Evolutionary conservation across 2,113 vertebrate species (phyloP), one percentile per base, ranked within the genome.

Genomic region (Chrysemys picta): DNA sequence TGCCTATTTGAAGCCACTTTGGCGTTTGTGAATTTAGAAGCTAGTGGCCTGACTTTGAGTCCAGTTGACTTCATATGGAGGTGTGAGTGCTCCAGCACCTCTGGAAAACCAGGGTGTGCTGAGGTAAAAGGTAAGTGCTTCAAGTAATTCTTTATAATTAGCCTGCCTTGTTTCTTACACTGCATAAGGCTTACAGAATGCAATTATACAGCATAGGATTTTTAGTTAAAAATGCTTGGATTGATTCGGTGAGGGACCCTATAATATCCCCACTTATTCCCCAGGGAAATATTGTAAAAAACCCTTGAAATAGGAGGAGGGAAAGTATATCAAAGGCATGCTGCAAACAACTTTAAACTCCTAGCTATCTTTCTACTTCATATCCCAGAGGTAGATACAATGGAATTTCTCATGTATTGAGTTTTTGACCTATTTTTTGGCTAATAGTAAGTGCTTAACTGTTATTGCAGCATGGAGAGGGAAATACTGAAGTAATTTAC

Each of bases 401-500:
- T 8, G 9, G 56, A 42, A 76, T 91, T 91, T 47, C 31, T 87
- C 25, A 42, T 80, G 57, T 69, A 50, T 81, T 62, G 85, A 38
- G 59, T 83, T 95, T 49, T 49, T 27, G 47, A 81, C 59, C 88
- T 91, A 0, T n/a, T 93, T 80, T 69, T 27, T 38, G 22, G 17
- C 57, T 87, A 82, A 49, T 65, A n/a, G 22, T 47, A 72, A 87
- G 53, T 81, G n/a, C 84, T 88, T 93, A 65, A 81, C 57, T 38
- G 50, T 72, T 90, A 56, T 1, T 86, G 84, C 81, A 79, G 86
- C 56, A 79, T 5, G 56, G 82, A 93, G 31, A 54, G 45, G 72
- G 57, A 91, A 93, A 95, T 76, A 75, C 87, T 93, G 72, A 92
- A 57, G 90, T 80, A 82, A 92, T 93, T 95, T 94, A 87, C 11